Evolutionary conservation across 2,888 invertebrate genomes (phyloP).

Genomic region (Slavum lentiscoides): DNA sequence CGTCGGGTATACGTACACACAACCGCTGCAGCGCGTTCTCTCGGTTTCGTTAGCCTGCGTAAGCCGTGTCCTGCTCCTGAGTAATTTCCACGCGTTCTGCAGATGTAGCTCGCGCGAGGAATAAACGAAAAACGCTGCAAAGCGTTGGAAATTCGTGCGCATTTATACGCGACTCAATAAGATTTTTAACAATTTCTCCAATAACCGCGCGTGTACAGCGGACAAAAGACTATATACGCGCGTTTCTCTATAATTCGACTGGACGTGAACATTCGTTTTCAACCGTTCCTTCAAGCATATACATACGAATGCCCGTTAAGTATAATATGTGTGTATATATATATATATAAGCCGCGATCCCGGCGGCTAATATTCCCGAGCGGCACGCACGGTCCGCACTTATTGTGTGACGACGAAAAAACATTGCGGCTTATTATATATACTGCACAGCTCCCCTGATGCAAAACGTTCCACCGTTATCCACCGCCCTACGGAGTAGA

Average conservation of each 20-base stretch:
- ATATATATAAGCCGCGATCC: slow-evolving; percentile 10
- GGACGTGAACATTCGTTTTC: neutral
- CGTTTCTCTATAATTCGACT: neutral
- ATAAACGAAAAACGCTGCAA: too few relatives aligned
- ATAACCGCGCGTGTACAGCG: too few relatives aligned
- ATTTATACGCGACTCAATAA: too few relatives aligned
- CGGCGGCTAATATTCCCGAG: slow-evolving; percentile 40
- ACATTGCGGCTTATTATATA: slow-evolving; percentile 45
- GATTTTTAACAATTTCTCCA: too few relatives aligned
- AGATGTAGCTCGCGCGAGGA: too few relatives aligned
- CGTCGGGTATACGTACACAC: too few relatives aligned
- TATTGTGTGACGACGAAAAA: slow-evolving; percentile 51
- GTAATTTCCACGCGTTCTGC: too few relatives aligned
- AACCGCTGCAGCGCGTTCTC: too few relatives aligned
- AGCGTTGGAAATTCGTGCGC: too few relatives aligned
- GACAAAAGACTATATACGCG: neutral
- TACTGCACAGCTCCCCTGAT: neutral
- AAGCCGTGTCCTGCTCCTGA: too few relatives aligned
- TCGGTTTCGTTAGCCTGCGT: too few relatives aligned
- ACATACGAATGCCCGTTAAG: neutral
- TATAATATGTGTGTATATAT: neutral
- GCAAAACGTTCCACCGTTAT: slow-evolving; percentile 25
- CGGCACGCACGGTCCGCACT: slow-evolving; percentile 9
- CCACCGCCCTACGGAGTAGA: neutral
- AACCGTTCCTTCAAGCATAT: neutral